Percentiles rank a stretch among this genome's conserved stretches.
Conservation (phyloP, 1,140 invertebrate genomes). For the Aporrectodea caliginosa region DNA sequence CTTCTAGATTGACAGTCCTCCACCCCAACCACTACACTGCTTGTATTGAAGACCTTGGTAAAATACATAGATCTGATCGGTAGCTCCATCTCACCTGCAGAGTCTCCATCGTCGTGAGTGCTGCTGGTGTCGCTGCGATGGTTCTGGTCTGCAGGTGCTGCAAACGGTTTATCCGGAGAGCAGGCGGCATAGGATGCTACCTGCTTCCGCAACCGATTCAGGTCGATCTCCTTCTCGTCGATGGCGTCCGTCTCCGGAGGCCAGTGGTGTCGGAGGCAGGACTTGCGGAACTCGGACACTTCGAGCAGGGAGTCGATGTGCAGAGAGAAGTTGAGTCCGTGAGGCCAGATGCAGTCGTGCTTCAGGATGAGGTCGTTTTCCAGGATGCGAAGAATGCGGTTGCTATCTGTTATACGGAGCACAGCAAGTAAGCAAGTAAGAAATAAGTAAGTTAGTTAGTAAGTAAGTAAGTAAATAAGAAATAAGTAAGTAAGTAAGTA, state of each 20-base stretch:
- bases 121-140: background rate
- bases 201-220: background rate
- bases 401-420: too few relatives aligned
- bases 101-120: background rate
- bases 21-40: too few relatives aligned
- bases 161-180: background rate
- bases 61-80: too few relatives aligned
- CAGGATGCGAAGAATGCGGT: conserved; percentile 15
- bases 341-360: conserved; percentile 31
- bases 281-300: conserved; percentile 30
- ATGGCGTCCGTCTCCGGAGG: conserved; percentile 16
- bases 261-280: conserved; percentile 29
- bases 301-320: conserved; percentile 28
- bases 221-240: background rate
- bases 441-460: too few relatives aligned
- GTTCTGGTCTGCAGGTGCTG: background rate
- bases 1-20: too few relatives aligned
- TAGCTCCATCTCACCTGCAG: too few relatives aligned
- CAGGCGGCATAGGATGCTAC: background rate
- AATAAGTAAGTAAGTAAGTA: too few relatives aligned
- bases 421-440: too few relatives aligned
- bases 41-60: too few relatives aligned
- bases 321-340: conserved; percentile 31
- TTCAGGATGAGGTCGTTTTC: conserved; percentile 30
- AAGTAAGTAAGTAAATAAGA: too few relatives aligned